A percentile compares a stretch with the other conserved stretches of the same genome.
These are phyloP conservation scores for Spilosoma lubricipeda DNA, from an alignment of 2,888 invertebrate species.

Conservation along the genomic window DNA sequence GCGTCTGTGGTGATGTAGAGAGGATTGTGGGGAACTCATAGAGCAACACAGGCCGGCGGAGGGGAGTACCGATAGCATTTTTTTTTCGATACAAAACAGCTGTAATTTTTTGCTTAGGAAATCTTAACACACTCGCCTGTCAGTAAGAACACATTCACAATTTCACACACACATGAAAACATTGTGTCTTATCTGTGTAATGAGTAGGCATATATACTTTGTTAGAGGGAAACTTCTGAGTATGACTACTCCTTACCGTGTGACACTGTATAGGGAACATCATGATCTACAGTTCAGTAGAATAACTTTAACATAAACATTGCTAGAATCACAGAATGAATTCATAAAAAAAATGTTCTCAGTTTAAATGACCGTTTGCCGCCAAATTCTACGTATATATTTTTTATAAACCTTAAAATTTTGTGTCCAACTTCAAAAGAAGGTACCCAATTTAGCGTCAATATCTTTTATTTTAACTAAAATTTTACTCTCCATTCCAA, in stretches of 20 bases:
- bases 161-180: no score
- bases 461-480: neutral
- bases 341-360: neutral
- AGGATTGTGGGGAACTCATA: neutral
- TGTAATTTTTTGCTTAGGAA: no score
- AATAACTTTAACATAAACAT: neutral
- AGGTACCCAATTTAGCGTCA: neutral
- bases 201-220: no score
- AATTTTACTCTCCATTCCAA: neutral
- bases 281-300: neutral
- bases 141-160: no score
- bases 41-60: no score
- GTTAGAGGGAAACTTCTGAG: no score
- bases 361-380: neutral
- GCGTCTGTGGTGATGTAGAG: neutral
- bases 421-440: neutral
- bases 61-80: no score
- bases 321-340: neutral
- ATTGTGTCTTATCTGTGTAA: no score
- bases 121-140: no score
- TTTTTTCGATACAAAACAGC: no score
- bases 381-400: neutral
- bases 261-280: neutral
- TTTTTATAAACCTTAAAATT: neutral
- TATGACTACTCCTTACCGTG: no score